Evolutionary conservation across 2,888 invertebrate genomes (phyloP).

Genomic region (Sycophila texana): DNA sequence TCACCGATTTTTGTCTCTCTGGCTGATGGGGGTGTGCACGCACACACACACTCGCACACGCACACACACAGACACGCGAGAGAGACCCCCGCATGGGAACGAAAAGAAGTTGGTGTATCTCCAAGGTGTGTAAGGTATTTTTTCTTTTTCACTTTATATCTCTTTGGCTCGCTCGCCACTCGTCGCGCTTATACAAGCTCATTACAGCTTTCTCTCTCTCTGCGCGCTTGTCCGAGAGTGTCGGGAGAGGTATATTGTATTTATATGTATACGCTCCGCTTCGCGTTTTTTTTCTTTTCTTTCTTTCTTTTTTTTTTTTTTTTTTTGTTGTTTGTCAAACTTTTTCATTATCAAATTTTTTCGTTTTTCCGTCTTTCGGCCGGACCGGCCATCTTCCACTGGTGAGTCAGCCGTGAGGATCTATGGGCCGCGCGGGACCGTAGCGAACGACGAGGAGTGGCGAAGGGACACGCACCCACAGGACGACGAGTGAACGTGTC

Average conservation of each 20-base stretch:
- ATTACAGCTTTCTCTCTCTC: constrained; percentile 8
- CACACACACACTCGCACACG: background rate
- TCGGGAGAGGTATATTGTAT: no score
- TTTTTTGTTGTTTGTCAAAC: no score
- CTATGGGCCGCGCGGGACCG: background rate
- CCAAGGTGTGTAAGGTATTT: constrained; percentile 15
- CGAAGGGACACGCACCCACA: background rate
- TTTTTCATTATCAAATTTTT: no score
- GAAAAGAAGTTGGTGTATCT: constrained; percentile 1
- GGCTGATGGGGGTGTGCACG: background rate
- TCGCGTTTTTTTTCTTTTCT: no score
- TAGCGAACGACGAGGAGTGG: background rate
- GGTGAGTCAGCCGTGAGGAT: constrained; percentile 1
- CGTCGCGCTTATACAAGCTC: constrained; percentile 15
- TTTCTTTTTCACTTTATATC: constrained; percentile 37
- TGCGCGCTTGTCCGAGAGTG: background rate
- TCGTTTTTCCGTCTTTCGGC: no score
- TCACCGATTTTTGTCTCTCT: background rate
- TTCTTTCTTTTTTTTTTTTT: no score
- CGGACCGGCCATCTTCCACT: no score
- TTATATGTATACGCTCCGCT: no score
- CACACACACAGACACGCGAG: constrained; percentile 27
- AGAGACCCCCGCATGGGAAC: constrained; percentile 26
- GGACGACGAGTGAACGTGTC: background rate
- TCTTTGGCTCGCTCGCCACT: constrained; percentile 43